Conservation (phyloP, 2,888 invertebrate species). For the Lochmaea crataegi region DNA sequence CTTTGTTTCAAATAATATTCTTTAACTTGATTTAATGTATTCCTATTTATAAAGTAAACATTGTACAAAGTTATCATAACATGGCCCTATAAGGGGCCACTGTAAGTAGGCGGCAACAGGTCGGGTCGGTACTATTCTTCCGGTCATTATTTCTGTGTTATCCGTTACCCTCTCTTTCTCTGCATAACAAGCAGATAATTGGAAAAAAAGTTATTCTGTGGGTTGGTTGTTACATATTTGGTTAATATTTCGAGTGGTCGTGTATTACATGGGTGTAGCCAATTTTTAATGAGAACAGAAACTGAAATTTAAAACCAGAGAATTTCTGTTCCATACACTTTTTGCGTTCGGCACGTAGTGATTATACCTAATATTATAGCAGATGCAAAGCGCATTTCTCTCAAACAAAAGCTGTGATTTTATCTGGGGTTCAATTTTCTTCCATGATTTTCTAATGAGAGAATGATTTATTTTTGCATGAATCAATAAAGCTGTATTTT, state of each 20-base stretch:
- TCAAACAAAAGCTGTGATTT: no score
- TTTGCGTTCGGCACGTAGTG: background rate
- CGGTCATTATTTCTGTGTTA: conserved; percentile 17
- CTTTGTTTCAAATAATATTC: no score
- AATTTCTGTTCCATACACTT: background rate
- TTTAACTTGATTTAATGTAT: no score
- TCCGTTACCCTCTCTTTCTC: background rate
- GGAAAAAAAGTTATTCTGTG: conserved; percentile 1
- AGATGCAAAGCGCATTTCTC: background rate
- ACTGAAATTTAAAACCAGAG: background rate
- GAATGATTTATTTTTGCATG: no score
- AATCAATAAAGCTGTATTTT: no score
- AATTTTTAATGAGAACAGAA: background rate
- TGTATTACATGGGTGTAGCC: background rate
- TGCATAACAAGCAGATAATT: conserved; percentile 13
- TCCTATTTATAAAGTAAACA: background rate
- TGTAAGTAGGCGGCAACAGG: background rate
- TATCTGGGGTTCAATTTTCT: no score
- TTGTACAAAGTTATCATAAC: background rate
- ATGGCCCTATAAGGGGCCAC: background rate
- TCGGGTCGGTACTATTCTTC: background rate
- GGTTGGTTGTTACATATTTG: background rate
- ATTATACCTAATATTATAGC: background rate
- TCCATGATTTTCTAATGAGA: no score
- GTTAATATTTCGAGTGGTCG: background rate